Evolutionary conservation across 2,113 vertebrate genomes (phyloP).

Genomic region (Silurus glanis): DNA sequence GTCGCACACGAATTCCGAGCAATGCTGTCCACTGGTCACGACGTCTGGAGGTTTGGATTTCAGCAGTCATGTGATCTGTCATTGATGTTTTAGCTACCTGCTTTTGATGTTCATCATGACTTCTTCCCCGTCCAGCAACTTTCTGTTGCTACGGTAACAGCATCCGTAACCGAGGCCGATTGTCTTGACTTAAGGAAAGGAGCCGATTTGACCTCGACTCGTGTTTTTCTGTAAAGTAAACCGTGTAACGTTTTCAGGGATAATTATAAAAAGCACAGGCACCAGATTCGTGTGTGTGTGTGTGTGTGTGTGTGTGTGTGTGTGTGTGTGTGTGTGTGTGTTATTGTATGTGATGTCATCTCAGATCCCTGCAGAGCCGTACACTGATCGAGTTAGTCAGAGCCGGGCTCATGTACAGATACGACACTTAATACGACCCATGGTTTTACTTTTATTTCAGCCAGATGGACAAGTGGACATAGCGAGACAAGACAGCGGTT

Average conservation of each 20-base stretch:
- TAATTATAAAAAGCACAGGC: background rate
- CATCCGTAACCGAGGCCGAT: conserved; percentile 26
- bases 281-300: no score
- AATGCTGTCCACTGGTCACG: no score
- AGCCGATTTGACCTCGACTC: background rate
- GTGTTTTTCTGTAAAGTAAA: background rate
- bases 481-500: no score
- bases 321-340: no score
- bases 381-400: background rate
- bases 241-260: background rate
- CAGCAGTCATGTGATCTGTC: no score
- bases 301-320: no score
- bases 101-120: no score
- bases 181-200: conserved; percentile 17
- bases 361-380: background rate
- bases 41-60: no score
- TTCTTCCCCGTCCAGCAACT: background rate
- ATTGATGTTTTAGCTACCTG: no score
- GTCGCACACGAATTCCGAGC: no score
- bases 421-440: background rate
- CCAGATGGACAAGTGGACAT: no score
- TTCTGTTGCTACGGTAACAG: conserved; percentile 40
- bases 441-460: background rate
- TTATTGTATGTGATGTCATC: background rate
- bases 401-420: background rate